These are phyloP conservation scores for Vireo griseus DNA, from an alignment of 2,797 vertebrate genomes.

Conservation along the genomic window DNA sequence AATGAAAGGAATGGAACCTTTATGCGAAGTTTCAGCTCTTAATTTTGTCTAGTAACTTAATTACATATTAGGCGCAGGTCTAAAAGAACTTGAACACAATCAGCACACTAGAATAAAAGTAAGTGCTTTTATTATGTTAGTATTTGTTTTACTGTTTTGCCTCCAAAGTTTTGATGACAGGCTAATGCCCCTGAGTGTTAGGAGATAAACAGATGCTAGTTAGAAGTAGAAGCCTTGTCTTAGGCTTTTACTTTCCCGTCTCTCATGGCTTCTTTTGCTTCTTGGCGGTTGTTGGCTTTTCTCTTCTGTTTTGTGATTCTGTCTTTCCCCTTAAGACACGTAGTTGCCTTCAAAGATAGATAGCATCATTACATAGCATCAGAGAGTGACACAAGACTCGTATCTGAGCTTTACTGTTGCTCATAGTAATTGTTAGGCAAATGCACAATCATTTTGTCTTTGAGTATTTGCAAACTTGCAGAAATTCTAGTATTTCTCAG, in stretches of 20 bases:
- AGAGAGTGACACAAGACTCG: neutral
- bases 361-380: neutral
- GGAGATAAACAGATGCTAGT: neutral
- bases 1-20: neutral
- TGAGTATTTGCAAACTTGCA: neutral
- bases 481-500: neutral
- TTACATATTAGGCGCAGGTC: neutral
- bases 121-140: neutral
- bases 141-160: neutral
- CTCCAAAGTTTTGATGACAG: neutral
- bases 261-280: neutral
- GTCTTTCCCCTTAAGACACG: neutral
- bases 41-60: neutral
- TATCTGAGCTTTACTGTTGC: neutral
- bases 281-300: neutral
- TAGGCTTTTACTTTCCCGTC: neutral
- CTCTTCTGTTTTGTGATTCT: neutral
- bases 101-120: neutral
- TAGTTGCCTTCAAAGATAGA: neutral
- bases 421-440: neutral
- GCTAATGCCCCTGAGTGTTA: neutral
- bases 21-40: neutral
- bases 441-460: neutral
- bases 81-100: neutral
- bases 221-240: neutral